phyloP scores from a whole-genome alignment of 2,113 vertebrate genomes.

The Mionectes macconnelli region DNA sequence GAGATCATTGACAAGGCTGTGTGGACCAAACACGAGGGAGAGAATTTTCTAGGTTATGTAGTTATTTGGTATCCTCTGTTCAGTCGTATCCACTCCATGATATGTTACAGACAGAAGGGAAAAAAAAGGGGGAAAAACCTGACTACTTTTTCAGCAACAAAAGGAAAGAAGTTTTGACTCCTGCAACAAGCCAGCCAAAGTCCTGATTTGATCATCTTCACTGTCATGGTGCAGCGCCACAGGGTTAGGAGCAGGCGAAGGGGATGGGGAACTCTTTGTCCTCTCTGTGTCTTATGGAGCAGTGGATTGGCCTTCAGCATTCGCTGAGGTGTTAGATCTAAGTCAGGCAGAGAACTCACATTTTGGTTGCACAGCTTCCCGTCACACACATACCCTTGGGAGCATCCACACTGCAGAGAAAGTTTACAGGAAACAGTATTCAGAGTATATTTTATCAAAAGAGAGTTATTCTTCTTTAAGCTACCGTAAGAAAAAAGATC shows the following conservation, averaged over 20 bases:
- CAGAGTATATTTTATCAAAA: neutral
- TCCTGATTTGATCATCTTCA: conserved; percentile 32
- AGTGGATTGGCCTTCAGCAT: neutral
- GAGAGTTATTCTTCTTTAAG: neutral
- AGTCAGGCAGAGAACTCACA: neutral
- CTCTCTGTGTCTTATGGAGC: accelerated
- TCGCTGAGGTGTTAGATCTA: neutral
- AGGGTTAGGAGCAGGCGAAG: neutral
- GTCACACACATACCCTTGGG: accelerated
- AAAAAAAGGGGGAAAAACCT: accelerated
- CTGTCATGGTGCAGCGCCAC: neutral
- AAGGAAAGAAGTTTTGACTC: neutral
- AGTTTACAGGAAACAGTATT: neutral
- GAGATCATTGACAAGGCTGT: neutral
- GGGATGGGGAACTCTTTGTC: neutral
- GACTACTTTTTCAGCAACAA: neutral
- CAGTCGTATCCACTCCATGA: neutral
- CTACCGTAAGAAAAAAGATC: neutral
- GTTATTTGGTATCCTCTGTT: neutral
- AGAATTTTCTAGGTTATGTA: neutral
- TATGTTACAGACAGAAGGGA: neutral
- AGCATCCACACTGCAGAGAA: neutral
- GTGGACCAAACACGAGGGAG: neutral
- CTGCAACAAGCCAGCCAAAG: neutral
- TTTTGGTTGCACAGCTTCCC: neutral